Conservation (phyloP, 2,113 vertebrate species). For the Platichthys stellatus region DNA sequence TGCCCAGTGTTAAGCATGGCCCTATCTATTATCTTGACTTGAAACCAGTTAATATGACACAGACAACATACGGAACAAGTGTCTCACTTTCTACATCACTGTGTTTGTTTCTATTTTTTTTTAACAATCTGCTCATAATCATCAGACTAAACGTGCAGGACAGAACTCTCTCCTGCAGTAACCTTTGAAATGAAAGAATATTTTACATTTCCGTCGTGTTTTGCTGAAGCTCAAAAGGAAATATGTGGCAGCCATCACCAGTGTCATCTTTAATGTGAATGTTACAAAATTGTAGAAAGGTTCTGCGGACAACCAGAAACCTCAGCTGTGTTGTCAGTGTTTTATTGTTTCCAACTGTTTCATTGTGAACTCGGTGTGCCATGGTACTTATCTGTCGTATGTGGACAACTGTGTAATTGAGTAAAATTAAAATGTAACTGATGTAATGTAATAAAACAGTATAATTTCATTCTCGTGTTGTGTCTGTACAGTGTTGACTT, state of each 20-base stretch:
- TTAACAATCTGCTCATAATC: neutral
- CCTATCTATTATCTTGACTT: neutral
- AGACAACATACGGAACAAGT: neutral
- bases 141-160: neutral
- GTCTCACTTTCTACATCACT: neutral
- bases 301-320: slow-evolving; percentile 13
- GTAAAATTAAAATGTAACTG: slow-evolving; percentile 53
- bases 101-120: neutral
- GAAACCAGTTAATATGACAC: too few species aligned
- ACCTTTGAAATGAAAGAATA: neutral
- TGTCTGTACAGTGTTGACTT: neutral
- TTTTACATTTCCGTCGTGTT: neutral
- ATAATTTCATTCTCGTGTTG: slow-evolving; percentile 5
- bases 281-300: slow-evolving; percentile 9
- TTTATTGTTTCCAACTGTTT: slow-evolving; percentile 44
- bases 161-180: neutral
- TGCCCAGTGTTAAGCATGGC: neutral
- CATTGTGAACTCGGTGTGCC: slow-evolving; percentile 54
- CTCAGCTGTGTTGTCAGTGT: slow-evolving; percentile 27
- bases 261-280: slow-evolving; percentile 15
- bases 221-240: neutral
- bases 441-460: slow-evolving; percentile 1
- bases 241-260: neutral
- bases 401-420: slow-evolving; percentile 46
- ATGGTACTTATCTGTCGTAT: slow-evolving; percentile 52